Conservation (phyloP, 2,113 vertebrate species). For the Heterochromis multidens region DNA sequence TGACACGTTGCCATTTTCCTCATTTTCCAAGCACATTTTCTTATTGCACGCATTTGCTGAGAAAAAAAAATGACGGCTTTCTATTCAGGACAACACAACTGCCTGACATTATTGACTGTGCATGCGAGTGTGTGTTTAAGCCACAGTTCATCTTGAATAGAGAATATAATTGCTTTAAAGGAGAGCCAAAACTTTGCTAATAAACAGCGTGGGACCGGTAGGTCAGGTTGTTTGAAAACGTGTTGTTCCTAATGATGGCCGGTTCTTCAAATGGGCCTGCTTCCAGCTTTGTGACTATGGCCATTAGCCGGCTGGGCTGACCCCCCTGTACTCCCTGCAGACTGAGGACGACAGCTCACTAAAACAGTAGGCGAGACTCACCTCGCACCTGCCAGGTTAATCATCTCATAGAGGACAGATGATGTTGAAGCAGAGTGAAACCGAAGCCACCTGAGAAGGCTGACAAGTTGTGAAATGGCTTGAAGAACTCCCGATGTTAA, state of each 20-base stretch:
- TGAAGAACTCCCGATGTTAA: conserved; percentile 39
- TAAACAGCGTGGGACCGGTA: conserved; percentile 49
- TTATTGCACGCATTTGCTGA: conserved; percentile 25
- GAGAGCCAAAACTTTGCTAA: conserved; percentile 59
- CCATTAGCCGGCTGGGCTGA: conserved; percentile 54
- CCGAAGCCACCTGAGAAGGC: conserved; percentile 9
- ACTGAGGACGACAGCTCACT: conserved; percentile 42
- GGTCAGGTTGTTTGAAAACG: conserved; percentile 61
- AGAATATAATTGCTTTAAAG: conserved; percentile 57
- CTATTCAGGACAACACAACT: conserved; percentile 16
- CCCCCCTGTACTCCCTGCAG: conserved; percentile 48
- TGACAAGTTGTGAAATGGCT: neutral
- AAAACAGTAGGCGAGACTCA: conserved; percentile 54
- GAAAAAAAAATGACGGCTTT: conserved; percentile 27
- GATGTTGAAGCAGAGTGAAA: conserved; percentile 30
- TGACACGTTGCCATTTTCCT: conserved; percentile 57
- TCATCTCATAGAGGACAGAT: conserved; percentile 48
- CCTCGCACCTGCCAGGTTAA: conserved; percentile 65
- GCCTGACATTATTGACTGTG: conserved; percentile 35
- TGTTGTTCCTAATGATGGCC: conserved; percentile 57
- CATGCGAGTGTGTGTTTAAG: conserved; percentile 23
- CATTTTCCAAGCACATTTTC: conserved; percentile 44
- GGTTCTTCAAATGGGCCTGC: conserved; percentile 55
- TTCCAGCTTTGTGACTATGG: conserved; percentile 51
- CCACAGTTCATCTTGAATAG: conserved; percentile 51